Conservation (phyloP, 2,113 vertebrate genomes). For the Psilopsiagon aurifrons region DNA sequence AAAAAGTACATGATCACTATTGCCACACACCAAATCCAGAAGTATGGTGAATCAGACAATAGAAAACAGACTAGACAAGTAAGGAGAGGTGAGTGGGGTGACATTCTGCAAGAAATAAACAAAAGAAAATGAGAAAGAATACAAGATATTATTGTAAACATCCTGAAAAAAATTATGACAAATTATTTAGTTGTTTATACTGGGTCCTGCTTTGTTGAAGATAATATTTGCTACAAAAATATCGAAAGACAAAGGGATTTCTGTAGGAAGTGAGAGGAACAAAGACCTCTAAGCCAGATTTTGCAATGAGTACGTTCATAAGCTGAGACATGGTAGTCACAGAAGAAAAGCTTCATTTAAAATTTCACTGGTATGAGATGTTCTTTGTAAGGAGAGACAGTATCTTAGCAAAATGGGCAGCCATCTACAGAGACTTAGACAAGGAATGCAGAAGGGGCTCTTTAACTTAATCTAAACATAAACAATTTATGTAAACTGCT, state of each 20-base stretch:
- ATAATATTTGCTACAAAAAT: neutral
- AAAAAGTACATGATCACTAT: neutral
- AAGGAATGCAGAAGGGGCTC: neutral
- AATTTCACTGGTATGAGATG: neutral
- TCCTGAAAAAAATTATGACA: neutral
- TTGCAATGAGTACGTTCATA: neutral
- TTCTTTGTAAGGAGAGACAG: neutral
- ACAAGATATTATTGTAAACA: neutral
- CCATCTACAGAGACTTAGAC: neutral
- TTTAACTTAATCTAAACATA: neutral
- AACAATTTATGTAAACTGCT: neutral
- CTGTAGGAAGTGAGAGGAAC: neutral
- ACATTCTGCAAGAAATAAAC: neutral
- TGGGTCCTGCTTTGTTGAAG: neutral
- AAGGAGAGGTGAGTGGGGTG: neutral
- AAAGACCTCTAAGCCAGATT: neutral
- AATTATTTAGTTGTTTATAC: neutral
- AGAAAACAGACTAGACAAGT: neutral
- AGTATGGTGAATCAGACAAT: neutral
- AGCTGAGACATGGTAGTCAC: neutral
- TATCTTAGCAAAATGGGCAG: neutral
- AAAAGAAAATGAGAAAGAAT: neutral
- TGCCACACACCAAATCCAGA: neutral
- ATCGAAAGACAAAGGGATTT: neutral
- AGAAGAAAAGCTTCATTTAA: neutral